Evolutionary conservation across 2,888 invertebrate species (phyloP).

Genomic region (Dolomedes plantarius): DNA sequence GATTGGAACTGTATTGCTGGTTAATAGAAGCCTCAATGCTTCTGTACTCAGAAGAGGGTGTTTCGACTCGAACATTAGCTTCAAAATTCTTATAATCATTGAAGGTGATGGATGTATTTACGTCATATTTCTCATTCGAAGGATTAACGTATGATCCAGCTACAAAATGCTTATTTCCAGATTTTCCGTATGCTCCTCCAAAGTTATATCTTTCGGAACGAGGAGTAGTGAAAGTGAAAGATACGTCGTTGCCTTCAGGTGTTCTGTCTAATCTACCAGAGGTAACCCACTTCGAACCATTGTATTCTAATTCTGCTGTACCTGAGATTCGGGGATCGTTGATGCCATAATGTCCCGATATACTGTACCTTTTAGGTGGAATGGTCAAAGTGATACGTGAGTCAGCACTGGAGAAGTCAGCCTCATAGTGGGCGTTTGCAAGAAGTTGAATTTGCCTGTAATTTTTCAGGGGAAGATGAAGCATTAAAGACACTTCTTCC

Average conservation of each 20-base stretch:
- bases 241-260: conserved; percentile 27
- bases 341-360: conserved; percentile 50
- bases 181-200: conserved; percentile 37
- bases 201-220: conserved; percentile 32
- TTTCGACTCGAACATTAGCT: conserved; percentile 35
- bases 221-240: conserved; percentile 32
- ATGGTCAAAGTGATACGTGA: conserved; percentile 62
- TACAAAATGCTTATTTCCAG: conserved; percentile 27
- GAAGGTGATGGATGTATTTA: conserved; percentile 25
- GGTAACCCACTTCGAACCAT: conserved; percentile 28
- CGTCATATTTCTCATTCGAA: conserved; percentile 25
- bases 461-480: conserved; percentile 38
- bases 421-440: conserved; percentile 51
- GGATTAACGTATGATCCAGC: conserved; percentile 45
- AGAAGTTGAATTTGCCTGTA: conserved; percentile 42
- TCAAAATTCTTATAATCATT: conserved; percentile 24
- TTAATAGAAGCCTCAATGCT: conserved; percentile 25
- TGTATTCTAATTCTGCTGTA: conserved; percentile 39
- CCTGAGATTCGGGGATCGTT: conserved; percentile 25
- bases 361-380: conserved; percentile 37
- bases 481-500: conserved; percentile 63
- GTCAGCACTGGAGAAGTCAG: conserved; percentile 49
- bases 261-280: conserved; percentile 32
- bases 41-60: conserved; percentile 50
- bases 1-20: conserved; percentile 38